Base-by-base conservation (phyloP, 2,113 vertebrate genomes). In the Myiozetetes cayanensis region DNA sequence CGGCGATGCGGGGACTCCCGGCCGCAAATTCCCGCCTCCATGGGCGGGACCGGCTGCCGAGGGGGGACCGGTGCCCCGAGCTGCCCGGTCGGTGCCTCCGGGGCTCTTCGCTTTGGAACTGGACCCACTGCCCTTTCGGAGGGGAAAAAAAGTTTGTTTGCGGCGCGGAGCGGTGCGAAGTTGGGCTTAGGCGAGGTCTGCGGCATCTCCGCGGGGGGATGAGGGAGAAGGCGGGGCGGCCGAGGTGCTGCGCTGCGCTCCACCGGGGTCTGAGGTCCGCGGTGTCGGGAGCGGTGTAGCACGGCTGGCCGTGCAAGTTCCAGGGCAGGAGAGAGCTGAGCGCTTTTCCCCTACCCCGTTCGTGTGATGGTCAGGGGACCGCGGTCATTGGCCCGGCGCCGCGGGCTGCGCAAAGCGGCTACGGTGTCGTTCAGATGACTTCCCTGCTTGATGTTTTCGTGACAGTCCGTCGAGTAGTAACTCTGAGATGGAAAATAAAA, bases 371-470 rank as follows among this genome's bases (percentile, higher is more conserved):
- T 5, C 46, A 5, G 14, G 52, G 52, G 8, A 39, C 46, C 28
- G 53, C 53, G 28, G 3, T 33, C 25, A 2, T 41, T 11, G 37
- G 66, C 44, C 30, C 67, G 4, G 7, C 18, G 31, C 63, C 55
- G 25, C 13, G 4, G 21, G 8, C 12, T 6, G 62, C 21, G 49
- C 47, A 0, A 15, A 2, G 82, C 3, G 20, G 85, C 37, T 12
- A 13, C 2, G 8, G 24, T 8, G 88, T 33, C 16, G 31, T 30
- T n/a, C n/a, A 21, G 2, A 0, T 25, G 0, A 12, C 46, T 27
- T 11, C 16, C 2, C 43, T 16, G 33, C 15, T 46, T 9, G 2
- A 0, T 20, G 49, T 14, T 33, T 56, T 18, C 47, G 6, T 12
- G 58, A 50, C 63, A 8, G 58, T 35, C 43, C 35, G 43, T 46